Base-by-base conservation (phyloP, 37 sponge, comb jelly and placozoan species). In the Cliona cf. orientalis region DNA sequence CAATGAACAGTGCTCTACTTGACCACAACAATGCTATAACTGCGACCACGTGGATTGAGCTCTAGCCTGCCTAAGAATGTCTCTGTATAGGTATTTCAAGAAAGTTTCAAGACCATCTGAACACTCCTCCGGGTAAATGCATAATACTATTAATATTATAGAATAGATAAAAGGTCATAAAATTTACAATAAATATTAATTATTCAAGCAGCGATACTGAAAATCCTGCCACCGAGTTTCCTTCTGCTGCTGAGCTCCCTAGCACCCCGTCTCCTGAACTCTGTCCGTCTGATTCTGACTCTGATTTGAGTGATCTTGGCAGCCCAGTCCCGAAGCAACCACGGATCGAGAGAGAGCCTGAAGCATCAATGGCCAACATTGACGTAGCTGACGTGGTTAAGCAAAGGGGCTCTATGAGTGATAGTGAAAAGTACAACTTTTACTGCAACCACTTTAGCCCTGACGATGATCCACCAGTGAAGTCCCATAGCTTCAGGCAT, bases 351-450 rank as follows among this genome's bases (percentile, higher is more conserved):
- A 49, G 14, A 49, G 63, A 61, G 63, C 22, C 12, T 25, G 63
- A 61, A 11, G 25, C 6, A 61, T 61, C 63, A 61, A 22, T 61
- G 14, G 53, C 53, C 14, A 49, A 14, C 53, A 61, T 61, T 11
- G 63, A 61, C 23, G 63, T 61, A 22, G 63, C 63, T 25, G 63
- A 61, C 28, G 26, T 61, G 23, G 63, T n/a, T n/a, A 28, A 61
- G 26, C 12, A 28, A 61, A 61, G 63, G 23, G 23, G 25, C 28
- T 12, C 28, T 28, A 25, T 80, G 35, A 67, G 35, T 66, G 72
- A 81, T 38, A 21, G 32, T 25, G 45, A 55, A 23, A 82, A 82
- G 62, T 71, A 69, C 69, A 29, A 71, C 65, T 66, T 82, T 31
- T 42, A 65, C 46, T 42, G 12, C 35, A 72, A 72, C 36, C 83